Evolutionary conservation across 1,140 invertebrate species (phyloP), one percentile per base, ranked within the genome.

Genomic region (Diabrotica undecimpunctata): DNA sequence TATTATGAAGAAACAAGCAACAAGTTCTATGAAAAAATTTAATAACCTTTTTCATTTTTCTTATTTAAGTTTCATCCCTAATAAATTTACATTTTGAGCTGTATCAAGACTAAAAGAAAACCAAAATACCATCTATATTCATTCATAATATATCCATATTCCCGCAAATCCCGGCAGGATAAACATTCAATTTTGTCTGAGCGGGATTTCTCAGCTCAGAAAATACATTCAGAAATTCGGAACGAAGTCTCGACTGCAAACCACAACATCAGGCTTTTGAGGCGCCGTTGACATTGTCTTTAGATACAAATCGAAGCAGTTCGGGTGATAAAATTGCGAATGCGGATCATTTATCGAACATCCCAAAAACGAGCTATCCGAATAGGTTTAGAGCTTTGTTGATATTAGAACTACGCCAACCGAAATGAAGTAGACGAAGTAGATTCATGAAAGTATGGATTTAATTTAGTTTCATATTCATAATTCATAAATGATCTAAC

Each of bases 231-330:
- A n/a, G n/a, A 46, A 46, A 46, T 46, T 46, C 41, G 8, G 41
- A 46, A n/a, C 41, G 8, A 8, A n/a, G 41, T 46, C 41, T 46
- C 8, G 41, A n/a, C n/a, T 46, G 41, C 3, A 46, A 46, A n/a
- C 41, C 8, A 46, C 41, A 46, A 46, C 41, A 46, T 46, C 8
- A 46, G 41, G n/a, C 41, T 46, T 46, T 46, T n/a, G n/a, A 46
- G 41, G 8, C 41, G 8, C 41, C 41, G n/a, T 55, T 55, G 54
- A 55, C 54, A 55, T 14, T 55, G 54, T 55, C 54, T 55, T 25
- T 55, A 55, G 35, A 55, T 55, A 55, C 54, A 55, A 55, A 55
- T 55, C 13, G 54, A 25, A 14, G 10, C 13, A 10, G 54, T 55
- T 36, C 54, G 54, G 13, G 25, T 55, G 54, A 14, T 55, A 14